phyloP scores from a whole-genome alignment of 2,888 invertebrate genomes.

The Artemia sinica region DNA sequence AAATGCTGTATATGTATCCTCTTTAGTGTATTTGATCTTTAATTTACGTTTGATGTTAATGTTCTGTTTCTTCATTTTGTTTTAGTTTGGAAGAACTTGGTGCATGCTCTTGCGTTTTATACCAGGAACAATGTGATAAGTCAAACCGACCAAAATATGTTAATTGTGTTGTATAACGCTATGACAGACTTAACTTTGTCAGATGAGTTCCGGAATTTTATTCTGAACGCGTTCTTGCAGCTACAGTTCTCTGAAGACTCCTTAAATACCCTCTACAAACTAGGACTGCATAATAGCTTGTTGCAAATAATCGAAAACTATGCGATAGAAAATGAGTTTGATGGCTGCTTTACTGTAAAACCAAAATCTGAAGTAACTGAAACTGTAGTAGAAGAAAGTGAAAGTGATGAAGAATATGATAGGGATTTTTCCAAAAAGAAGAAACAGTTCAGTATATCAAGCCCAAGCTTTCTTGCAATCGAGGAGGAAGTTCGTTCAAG shows the following conservation, averaged over 20 bases:
- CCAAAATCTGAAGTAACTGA: not conserved
- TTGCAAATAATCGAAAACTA: conserved; percentile 7
- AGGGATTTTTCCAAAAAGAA: not conserved
- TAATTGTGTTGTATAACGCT: not conserved
- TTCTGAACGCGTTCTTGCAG: conserved; percentile 8
- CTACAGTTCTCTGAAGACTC: not conserved
- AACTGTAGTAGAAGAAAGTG: not conserved
- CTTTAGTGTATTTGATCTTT: no score
- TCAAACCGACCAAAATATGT: not conserved
- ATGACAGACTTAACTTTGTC: not conserved
- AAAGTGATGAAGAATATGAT: not conserved
- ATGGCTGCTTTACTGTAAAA: not conserved
- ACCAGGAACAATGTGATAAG: not conserved
- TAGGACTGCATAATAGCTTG: not conserved
- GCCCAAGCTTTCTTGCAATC: conserved; percentile 6
- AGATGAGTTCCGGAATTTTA: not conserved
- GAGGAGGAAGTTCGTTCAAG: not conserved
- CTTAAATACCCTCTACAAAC: not conserved
- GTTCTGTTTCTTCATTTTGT: not conserved
- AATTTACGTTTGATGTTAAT: no score
- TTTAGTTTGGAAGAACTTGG: not conserved
- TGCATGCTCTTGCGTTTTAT: not conserved
- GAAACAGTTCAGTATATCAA: conserved; percentile 7
- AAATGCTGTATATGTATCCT: no score
- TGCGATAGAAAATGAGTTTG: not conserved